Base-by-base conservation (phyloP, 2,888 invertebrate genomes). In the Napeogenes inachia region DNA sequence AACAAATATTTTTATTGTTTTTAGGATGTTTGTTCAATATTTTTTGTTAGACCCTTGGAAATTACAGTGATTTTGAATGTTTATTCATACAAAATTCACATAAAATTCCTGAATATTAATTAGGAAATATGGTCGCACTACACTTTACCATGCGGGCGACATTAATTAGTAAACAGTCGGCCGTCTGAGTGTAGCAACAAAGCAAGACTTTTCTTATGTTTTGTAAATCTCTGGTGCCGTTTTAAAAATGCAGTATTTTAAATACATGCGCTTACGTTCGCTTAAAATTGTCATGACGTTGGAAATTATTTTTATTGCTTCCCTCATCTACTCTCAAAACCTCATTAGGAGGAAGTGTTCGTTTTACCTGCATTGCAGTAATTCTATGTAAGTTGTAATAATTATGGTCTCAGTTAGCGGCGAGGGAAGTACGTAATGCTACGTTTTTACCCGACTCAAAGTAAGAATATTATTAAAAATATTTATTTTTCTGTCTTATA, bases 121-220 rank as follows among this genome's bases (percentile, higher is more conserved):
- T 30, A 30, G 50, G 6, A 8, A 6, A 2, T 10, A 64, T 79
- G 75, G 81, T 56, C 57, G 73, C 79, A 71, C 75, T 73, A 75
- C 62, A 58, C 68, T 77, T 76, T 78, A 77, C 79, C 85, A 86
- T 87, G 83, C 85, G 85, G 87, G 85, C 82, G 80, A 79, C 85
- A 85, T 85, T 87, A 86, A 87, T 87, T 87, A 87, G 86, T 86
- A 85, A 82, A 85, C 85, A 85, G 85, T 78, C 76, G 78, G 76
- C 78, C 77, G 84, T 80, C 84, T 80, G 82, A 76, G 78, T 76
- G 79, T 76, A 78, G 75, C 71, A 81, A 82, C 85, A 84, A 85
- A 83, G 82, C 79, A 72, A 74, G 78, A 76, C 81, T 84, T 84
- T 83, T 82, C 71, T 71, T 73, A 65, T 67, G 66, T 70, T 67